These are phyloP conservation scores for Muraenolepis orangiensis DNA, from an alignment of 2,797 vertebrate genomes.

Conservation along the genomic window DNA sequence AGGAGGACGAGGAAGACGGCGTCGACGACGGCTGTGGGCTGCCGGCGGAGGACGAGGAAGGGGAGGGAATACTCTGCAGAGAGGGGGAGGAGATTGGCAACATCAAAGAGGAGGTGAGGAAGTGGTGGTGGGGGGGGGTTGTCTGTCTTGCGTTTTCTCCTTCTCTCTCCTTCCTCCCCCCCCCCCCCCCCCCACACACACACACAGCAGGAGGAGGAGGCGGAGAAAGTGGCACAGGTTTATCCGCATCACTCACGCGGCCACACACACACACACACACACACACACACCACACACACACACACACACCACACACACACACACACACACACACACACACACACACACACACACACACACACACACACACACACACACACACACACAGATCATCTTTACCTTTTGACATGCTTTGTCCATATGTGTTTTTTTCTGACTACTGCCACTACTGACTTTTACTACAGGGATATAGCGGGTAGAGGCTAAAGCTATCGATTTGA, in stretches of 20 bases:
- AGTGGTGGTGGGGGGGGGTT: conserved; percentile 22
- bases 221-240: conserved; percentile 63
- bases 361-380: too few species aligned
- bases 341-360: too few species aligned
- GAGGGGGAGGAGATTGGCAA: conserved; percentile 71
- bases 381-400: too few species aligned
- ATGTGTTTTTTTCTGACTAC: conserved; percentile 33
- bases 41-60: conserved; percentile 68
- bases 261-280: conserved; percentile 36
- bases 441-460: too few species aligned
- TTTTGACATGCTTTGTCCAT: conserved; percentile 11
- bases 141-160: neutral
- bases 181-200: too few species aligned
- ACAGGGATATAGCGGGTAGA: conserved; percentile 27
- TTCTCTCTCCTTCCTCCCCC: neutral
- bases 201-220: conserved; percentile 56
- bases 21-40: conserved; percentile 18
- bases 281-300: too few species aligned
- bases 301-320: too few species aligned
- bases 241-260: conserved; percentile 47
- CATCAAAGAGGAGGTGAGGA: conserved; percentile 79
- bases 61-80: conserved; percentile 66
- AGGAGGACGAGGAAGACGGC: conserved; percentile 71
- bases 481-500: conserved; percentile 41
- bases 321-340: too few species aligned